Evolutionary conservation across 1,140 invertebrate genomes (phyloP).

Genomic region (Lepidotrigona ventralis): DNA sequence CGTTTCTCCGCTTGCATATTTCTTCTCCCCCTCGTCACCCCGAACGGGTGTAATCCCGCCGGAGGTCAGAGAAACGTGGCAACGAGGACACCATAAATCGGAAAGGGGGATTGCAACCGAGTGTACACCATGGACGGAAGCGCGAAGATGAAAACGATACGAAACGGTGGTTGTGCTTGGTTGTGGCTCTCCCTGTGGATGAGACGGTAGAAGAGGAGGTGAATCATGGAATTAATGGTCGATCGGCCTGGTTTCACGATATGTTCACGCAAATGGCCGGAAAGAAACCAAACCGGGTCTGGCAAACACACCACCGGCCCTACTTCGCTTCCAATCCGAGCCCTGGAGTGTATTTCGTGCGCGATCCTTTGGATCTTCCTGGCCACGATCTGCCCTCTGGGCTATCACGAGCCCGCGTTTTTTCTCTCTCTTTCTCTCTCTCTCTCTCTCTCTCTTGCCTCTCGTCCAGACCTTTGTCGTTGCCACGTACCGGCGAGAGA

Average conservation of each 20-base stretch:
- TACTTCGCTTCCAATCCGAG: neutral
- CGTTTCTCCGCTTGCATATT: no score
- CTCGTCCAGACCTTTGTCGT: neutral
- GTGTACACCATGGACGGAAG: slow-evolving; percentile 12
- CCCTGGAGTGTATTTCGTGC: neutral
- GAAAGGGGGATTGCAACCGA: neutral
- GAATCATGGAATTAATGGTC: slow-evolving; percentile 42
- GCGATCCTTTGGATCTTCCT: slow-evolving; percentile 12
- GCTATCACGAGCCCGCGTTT: slow-evolving; percentile 29
- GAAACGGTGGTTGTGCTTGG: neutral
- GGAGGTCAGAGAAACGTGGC: neutral
- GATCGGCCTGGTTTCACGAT: slow-evolving; percentile 39
- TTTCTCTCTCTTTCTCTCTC: neutral
- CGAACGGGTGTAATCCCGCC: neutral
- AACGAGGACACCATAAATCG: slow-evolving; percentile 23
- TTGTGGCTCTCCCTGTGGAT: no score
- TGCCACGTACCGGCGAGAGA: slow-evolving; percentile 16
- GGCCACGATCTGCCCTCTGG: slow-evolving; percentile 28
- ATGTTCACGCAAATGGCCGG: slow-evolving; percentile 11
- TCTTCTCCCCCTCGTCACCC: no score
- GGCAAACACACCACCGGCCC: neutral
- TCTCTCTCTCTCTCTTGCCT: no score
- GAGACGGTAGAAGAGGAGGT: neutral
- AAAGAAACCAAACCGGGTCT: slow-evolving; percentile 25
- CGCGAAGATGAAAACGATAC: slow-evolving; percentile 47